Percentiles rank a stretch among this genome's conserved stretches.
Conservation (phyloP, 1,140 invertebrate genomes). For the Cydia splendana region DNA sequence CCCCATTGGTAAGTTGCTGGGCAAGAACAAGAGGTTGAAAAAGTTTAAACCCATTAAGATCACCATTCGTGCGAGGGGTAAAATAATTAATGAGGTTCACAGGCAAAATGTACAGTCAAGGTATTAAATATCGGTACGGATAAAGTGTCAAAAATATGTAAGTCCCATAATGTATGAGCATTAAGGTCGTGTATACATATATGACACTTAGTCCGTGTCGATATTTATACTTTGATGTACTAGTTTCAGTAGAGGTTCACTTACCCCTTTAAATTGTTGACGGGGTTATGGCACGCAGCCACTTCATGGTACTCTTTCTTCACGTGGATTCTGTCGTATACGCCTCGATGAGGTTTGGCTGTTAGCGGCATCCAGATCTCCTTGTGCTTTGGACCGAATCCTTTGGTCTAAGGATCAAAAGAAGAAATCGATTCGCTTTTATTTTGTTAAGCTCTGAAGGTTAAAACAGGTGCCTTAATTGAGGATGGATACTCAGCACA, state of each 20-base stretch:
- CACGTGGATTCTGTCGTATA: constrained; percentile 68
- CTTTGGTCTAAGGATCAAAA: constrained; percentile 51
- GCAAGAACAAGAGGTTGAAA: too few species aligned
- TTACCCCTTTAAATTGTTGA: constrained; percentile 68
- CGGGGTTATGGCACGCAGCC: constrained; percentile 67
- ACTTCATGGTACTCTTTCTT: constrained; percentile 72
- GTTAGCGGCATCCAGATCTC: constrained; percentile 72
- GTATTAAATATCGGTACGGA: too few species aligned
- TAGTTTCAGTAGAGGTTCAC: background rate
- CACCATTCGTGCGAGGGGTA: too few species aligned
- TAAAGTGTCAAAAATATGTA: too few species aligned
- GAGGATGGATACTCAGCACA: background rate
- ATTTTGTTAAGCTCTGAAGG: background rate
- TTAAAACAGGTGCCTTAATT: background rate
- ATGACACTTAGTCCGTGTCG: too few species aligned
- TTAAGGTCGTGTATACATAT: too few species aligned
- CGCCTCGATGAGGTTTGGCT: constrained; percentile 54
- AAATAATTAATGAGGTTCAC: too few species aligned
- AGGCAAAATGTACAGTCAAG: too few species aligned
- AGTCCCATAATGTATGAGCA: too few species aligned
- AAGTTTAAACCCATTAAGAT: too few species aligned
- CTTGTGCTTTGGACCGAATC: constrained; percentile 68
- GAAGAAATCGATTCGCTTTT: background rate
- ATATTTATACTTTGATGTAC: too few species aligned
- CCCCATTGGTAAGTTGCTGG: too few species aligned